Conservation (phyloP, 2,113 vertebrate species). For the Eolophus roseicapilla region DNA sequence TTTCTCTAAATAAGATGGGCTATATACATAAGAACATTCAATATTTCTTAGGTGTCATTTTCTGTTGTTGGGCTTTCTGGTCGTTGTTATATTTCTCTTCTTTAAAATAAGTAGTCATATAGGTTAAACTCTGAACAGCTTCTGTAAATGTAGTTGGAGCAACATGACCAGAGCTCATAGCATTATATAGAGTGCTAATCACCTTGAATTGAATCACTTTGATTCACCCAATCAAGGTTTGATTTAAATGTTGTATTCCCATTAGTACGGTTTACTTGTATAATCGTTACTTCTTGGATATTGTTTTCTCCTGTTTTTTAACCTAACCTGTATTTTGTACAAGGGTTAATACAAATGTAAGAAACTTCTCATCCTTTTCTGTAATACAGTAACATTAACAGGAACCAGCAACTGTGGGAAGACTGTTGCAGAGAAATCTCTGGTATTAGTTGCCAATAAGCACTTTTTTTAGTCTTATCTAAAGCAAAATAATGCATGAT, state of each 20-base stretch:
- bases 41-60: background rate
- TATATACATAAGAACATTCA: background rate
- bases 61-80: background rate
- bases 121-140: background rate
- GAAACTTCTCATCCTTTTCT: background rate
- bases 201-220: background rate
- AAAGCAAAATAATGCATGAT: background rate
- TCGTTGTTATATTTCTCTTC: background rate
- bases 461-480: background rate
- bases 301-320: background rate
- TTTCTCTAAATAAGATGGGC: background rate
- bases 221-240: background rate
- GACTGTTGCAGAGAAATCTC: background rate
- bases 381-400: background rate
- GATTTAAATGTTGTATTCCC: background rate
- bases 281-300: background rate
- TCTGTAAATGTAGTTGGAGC: background rate
- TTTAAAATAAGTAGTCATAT: background rate
- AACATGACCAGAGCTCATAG: background rate
- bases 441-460: background rate
- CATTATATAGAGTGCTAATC: background rate
- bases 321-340: background rate
- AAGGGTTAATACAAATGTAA: background rate
- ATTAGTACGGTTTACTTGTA: background rate
- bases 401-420: background rate